Evolutionary conservation across 1,140 invertebrate species (phyloP).

Genomic region (Aethina tumida): DNA sequence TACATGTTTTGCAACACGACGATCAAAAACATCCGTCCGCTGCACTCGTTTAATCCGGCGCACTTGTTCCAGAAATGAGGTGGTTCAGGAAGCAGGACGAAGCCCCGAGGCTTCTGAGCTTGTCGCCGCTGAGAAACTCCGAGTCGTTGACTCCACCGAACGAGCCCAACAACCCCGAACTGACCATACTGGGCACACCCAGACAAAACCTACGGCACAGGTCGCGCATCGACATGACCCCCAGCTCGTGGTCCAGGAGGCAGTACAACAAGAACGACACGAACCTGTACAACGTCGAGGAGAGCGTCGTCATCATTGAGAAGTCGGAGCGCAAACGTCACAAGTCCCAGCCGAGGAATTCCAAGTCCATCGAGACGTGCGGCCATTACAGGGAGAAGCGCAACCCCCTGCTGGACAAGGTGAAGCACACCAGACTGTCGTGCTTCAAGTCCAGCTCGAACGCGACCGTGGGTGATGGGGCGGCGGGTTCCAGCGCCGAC

Average conservation of each 20-base stretch:
- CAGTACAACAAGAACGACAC: constrained; percentile 58
- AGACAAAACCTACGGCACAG: constrained; percentile 33
- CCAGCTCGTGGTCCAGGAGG: constrained; percentile 50
- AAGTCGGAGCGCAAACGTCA: constrained; percentile 40
- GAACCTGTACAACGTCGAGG: constrained; percentile 55
- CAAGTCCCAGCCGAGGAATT: constrained; percentile 37
- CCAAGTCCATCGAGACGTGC: constrained; percentile 16
- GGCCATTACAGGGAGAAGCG: constrained; percentile 47
- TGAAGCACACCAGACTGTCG: constrained; percentile 58
- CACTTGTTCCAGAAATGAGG: constrained; percentile 47
- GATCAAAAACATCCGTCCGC: not conserved
- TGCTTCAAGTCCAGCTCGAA: constrained; percentile 46
- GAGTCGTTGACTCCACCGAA: constrained; percentile 6
- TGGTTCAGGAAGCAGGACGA: constrained; percentile 59
- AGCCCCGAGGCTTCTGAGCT: constrained; percentile 56
- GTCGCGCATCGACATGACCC: constrained; percentile 51
- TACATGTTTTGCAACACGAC: too few relatives aligned
- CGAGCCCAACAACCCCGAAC: constrained; percentile 10
- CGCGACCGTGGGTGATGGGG: constrained; percentile 12
- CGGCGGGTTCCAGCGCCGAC: too few relatives aligned
- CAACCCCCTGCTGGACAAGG: constrained; percentile 57
- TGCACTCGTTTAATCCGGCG: not conserved
- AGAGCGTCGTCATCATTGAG: constrained; percentile 45
- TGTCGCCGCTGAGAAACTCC: constrained; percentile 47
- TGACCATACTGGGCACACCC: constrained; percentile 15